These are phyloP conservation scores for Pseudopleuronectes americanus DNA, from an alignment of 2,797 vertebrate genomes.

Conservation along the genomic window DNA sequence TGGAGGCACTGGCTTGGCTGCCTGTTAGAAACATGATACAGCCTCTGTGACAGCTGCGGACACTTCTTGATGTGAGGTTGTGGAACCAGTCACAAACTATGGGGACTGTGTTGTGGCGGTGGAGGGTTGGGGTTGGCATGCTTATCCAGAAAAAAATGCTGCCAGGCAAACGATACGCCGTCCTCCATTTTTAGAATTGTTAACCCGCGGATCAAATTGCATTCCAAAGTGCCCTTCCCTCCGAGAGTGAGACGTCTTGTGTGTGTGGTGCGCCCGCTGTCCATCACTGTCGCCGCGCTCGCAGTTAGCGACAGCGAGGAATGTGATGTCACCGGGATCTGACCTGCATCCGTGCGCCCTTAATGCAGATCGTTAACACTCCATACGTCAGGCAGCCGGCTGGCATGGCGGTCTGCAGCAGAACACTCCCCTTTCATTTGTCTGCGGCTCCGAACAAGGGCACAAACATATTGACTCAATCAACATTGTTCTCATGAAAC, in stretches of 20 bases:
- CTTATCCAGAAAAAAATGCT: constrained; percentile 56
- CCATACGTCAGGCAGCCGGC: constrained; percentile 3
- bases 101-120: constrained; percentile 32
- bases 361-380: constrained; percentile 55
- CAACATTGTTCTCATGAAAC: constrained; percentile 48
- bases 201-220: constrained; percentile 64
- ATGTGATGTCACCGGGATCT: constrained; percentile 58
- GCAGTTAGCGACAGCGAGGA: constrained; percentile 50
- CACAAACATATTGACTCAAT: constrained; percentile 44
- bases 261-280: constrained; percentile 33
- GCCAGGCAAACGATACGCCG: constrained; percentile 65
- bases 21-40: constrained; percentile 68
- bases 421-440: constrained; percentile 24
- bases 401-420: not conserved
- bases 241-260: constrained; percentile 36
- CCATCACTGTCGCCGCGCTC: constrained; percentile 33
- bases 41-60: constrained; percentile 74
- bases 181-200: constrained; percentile 61
- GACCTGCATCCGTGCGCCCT: constrained; percentile 50
- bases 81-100: constrained; percentile 54
- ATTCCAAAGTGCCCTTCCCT: constrained; percentile 41
- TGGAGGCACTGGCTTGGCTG: constrained; percentile 61
- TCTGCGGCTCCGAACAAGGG: constrained; percentile 22
- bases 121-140: constrained; percentile 50
- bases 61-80: constrained; percentile 70